phyloP scores from a whole-genome alignment of 2,113 vertebrate genomes.

The Sinocyclocheilus anshuiensis region DNA sequence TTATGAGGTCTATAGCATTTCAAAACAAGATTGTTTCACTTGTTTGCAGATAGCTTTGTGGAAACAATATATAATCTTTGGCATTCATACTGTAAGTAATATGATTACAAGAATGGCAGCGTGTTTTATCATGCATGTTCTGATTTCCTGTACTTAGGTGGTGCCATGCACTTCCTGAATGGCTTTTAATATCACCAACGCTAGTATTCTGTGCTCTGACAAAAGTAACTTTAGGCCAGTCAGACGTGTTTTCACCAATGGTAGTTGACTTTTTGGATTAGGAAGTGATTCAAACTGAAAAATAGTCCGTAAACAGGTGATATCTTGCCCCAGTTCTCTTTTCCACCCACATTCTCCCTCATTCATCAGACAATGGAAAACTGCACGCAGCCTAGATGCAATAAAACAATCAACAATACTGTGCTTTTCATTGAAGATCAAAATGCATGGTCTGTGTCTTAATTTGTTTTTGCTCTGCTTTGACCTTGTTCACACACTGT shows the following conservation, averaged over 20 bases:
- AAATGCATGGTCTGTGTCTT: not conserved
- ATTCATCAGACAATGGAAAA: not conserved
- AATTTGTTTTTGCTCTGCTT: not conserved
- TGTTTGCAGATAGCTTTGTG: not conserved
- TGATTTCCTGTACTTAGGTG: not conserved
- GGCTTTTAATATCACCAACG: not conserved
- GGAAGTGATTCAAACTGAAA: not conserved
- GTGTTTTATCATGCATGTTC: not conserved
- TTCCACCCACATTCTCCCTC: not conserved
- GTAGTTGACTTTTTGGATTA: not conserved
- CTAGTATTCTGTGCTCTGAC: not conserved
- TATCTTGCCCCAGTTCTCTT: not conserved
- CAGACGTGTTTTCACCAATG: not conserved
- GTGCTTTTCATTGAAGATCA: not conserved
- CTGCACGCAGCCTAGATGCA: not conserved
- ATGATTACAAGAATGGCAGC: not conserved
- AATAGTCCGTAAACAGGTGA: not conserved
- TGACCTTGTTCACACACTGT: not conserved
- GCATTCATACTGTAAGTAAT: not conserved
- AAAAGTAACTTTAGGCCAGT: not conserved
- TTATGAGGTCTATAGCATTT: not conserved
- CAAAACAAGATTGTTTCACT: not conserved
- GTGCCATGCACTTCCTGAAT: constrained; percentile 5
- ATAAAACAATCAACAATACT: not conserved
- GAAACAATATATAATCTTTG: not conserved